phyloP scores from a whole-genome alignment of 2,797 vertebrate species.

The Enteromius thamalakanensis region DNA sequence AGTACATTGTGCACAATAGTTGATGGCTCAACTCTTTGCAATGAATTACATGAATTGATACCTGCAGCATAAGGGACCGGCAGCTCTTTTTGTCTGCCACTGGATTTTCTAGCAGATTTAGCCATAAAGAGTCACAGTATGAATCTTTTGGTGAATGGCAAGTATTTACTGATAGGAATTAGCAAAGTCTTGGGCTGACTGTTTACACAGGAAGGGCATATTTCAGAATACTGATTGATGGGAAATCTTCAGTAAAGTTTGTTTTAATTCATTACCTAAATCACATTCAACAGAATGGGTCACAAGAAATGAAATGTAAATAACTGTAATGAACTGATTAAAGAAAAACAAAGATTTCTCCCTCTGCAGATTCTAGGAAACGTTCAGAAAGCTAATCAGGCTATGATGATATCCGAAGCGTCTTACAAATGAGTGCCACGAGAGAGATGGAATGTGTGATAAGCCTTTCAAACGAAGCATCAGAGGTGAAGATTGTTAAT shows the following conservation, averaged over 20 bases:
- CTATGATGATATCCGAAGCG: constrained; percentile 40
- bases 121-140: not conserved
- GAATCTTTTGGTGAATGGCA: not conserved
- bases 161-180: constrained; percentile 9
- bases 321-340: constrained; percentile 7
- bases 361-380: constrained; percentile 23
- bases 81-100: constrained; percentile 48
- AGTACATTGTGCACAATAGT: not conserved
- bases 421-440: constrained; percentile 41
- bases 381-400: constrained; percentile 22
- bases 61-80: constrained; percentile 52
- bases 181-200: not conserved
- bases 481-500: constrained; percentile 48
- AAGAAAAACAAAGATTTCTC: constrained; percentile 20
- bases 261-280: not conserved
- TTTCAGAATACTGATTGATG: not conserved
- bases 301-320: constrained; percentile 15
- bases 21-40: constrained; percentile 3
- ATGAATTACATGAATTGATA: constrained; percentile 52
- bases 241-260: not conserved
- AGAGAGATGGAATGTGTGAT: constrained; percentile 50
- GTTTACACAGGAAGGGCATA: not conserved
- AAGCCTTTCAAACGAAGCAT: constrained; percentile 53
- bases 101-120: constrained; percentile 42
- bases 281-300: not conserved